These are phyloP conservation scores for Diploscapter pachys DNA, from an alignment of 1,140 invertebrate species.

Conservation along the genomic window DNA sequence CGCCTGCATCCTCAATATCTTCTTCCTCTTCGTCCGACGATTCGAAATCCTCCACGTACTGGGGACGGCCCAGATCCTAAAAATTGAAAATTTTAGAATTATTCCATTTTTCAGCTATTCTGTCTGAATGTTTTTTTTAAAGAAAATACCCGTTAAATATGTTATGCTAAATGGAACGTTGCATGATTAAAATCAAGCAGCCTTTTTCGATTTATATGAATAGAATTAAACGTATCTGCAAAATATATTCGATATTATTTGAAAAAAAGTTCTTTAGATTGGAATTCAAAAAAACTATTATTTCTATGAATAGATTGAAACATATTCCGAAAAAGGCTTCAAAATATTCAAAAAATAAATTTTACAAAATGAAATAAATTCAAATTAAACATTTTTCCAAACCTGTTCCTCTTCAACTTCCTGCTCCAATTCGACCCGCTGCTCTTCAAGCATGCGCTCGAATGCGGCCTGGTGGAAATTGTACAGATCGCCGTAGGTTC, in stretches of 20 bases:
- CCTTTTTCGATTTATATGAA: too few relatives aligned
- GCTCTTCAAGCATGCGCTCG: slow-evolving; percentile 48
- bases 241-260: too few relatives aligned
- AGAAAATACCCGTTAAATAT: neutral
- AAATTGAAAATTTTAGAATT: neutral
- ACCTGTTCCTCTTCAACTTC: slow-evolving; percentile 47
- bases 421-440: slow-evolving; percentile 43
- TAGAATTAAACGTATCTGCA: too few relatives aligned
- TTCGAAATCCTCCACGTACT: slow-evolving; percentile 58
- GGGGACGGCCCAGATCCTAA: slow-evolving; percentile 36
- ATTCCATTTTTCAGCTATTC: too few relatives aligned
- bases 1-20: slow-evolving; percentile 39
- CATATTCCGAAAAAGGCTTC: too few relatives aligned
- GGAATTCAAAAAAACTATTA: too few relatives aligned
- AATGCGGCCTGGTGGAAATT: slow-evolving; percentile 56
- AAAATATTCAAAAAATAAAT: neutral
- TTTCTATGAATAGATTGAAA: neutral
- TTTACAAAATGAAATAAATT: neutral
- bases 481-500: slow-evolving; percentile 67
- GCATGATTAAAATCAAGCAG: neutral
- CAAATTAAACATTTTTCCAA: slow-evolving; percentile 21
- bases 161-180: neutral
- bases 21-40: slow-evolving; percentile 56
- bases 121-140: too few relatives aligned
- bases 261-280: too few relatives aligned